Evolutionary conservation across 2,113 vertebrate species (phyloP).

Genomic region (Otolemur garnettii): DNA sequence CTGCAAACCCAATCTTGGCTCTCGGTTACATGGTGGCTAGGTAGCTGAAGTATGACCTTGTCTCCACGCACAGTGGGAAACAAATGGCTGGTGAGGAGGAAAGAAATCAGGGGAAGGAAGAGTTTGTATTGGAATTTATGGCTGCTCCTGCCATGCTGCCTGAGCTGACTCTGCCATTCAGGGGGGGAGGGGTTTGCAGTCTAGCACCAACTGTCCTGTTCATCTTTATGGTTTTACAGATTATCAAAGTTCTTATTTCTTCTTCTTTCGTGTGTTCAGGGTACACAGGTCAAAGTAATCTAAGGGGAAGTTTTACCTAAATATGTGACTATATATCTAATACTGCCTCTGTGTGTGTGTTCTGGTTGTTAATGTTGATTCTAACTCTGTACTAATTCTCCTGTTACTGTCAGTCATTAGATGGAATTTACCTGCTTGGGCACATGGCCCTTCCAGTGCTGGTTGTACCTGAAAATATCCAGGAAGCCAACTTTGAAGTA

Average conservation of each 20-base stretch:
- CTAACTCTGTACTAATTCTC: background rate
- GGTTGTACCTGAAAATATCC: background rate
- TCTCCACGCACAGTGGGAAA: background rate
- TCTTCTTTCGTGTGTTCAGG: background rate
- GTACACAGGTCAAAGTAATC: background rate
- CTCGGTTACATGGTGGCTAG: background rate
- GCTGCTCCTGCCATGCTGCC: background rate
- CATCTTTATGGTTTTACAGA: background rate
- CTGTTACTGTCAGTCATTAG: background rate
- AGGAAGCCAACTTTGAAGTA: background rate
- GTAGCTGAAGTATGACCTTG: no score
- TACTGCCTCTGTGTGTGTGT: background rate
- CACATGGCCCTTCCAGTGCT: background rate
- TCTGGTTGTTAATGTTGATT: background rate
- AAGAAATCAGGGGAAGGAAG: background rate
- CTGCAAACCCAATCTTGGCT: background rate
- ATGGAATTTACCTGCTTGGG: background rate
- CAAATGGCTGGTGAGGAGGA: background rate
- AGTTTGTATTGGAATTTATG: background rate
- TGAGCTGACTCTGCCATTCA: background rate
- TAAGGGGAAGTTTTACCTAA: constrained; percentile 27
- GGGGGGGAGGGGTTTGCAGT: background rate
- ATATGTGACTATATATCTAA: background rate
- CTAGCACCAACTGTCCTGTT: background rate
- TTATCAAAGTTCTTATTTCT: background rate